These are phyloP conservation scores for Lomographa bimaculata DNA, from an alignment of 2,888 invertebrate species.

Conservation along the genomic window DNA sequence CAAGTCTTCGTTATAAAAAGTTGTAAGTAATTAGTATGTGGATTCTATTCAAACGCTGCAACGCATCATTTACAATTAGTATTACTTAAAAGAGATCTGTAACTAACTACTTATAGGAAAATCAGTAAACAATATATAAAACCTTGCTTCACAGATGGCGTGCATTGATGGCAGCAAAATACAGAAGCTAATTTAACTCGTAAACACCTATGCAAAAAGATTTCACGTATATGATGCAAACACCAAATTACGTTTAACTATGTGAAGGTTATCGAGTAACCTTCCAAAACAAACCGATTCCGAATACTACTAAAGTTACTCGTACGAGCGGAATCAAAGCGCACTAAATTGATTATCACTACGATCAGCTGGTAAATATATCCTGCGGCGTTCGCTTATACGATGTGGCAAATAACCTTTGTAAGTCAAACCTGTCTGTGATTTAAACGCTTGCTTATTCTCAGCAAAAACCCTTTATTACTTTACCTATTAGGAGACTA, in stretches of 20 bases:
- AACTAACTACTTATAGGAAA: too few relatives aligned
- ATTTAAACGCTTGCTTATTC: background rate
- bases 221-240: conserved; percentile 11
- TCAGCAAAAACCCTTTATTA: too few relatives aligned
- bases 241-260: conserved; percentile 14
- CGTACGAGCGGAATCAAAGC: conserved; percentile 27
- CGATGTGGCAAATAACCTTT: conserved; percentile 33
- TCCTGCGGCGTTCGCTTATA: conserved; percentile 9
- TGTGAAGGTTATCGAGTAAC: conserved; percentile 28
- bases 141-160: too few relatives aligned
- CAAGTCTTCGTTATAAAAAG: too few relatives aligned
- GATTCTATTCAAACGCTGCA: too few relatives aligned
- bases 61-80: too few relatives aligned
- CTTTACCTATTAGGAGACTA: too few relatives aligned
- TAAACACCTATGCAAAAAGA: conserved; percentile 15
- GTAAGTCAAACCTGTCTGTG: conserved; percentile 9
- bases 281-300: conserved; percentile 25
- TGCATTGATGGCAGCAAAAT: too few relatives aligned
- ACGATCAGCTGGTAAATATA: conserved; percentile 28
- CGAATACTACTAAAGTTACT: conserved; percentile 11
- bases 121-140: too few relatives aligned
- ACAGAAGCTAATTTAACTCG: conserved; percentile 10
- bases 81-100: too few relatives aligned
- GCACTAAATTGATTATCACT: conserved; percentile 35
- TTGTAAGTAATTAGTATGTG: too few relatives aligned